Evolutionary conservation across 1,140 invertebrate genomes (phyloP), one percentile per base, ranked within the genome.

Genomic region (Pseudachorutes palmiensis): DNA sequence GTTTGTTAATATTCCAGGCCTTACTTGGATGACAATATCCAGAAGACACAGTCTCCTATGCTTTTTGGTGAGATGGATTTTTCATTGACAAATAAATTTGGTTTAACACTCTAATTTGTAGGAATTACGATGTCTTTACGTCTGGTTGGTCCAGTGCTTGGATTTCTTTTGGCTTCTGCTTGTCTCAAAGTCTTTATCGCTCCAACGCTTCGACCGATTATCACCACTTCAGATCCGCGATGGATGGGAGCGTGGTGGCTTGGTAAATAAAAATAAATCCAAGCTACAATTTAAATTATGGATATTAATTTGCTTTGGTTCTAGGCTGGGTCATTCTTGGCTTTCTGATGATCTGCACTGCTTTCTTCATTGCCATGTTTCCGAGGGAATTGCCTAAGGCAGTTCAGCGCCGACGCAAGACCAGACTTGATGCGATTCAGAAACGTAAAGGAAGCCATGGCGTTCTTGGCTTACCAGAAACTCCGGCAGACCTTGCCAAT

Each of bases 201-300:
- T 24, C 86, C 87, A 1, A 81, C 81, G 14, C 75, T 88, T 48
- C 87, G 83, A 51, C 87, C 87, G 1, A 84, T 83, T 1, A 87
- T 89, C 29, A 62, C 49, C n/a, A 30, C 22, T 61, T 79, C 82
- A 71, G 87, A 90, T 79, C 87, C 87, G 1, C 80, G 87, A 69
- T 90, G 88, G 88, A 75, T 89, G 19, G 88, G 88, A 1, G 87
- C 88, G n/a, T 90, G 88, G 88, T 90, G 88, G 88, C 72, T 89
- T 32, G 78, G 78, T 78, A 74, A 75, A 72, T 48, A 24, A 19
- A n/a, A n/a, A n/a, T n/a, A n/a, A n/a, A n/a, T n/a, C n/a, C n/a
- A n/a, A n/a, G n/a, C n/a, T n/a, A n/a, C n/a, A n/a, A n/a, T n/a
- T 5, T 51, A 64, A 64, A 30, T 51, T n/a, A 48, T 16, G 2